phyloP scores from a whole-genome alignment of 2,797 vertebrate genomes.

The Aplochiton taeniatus region DNA sequence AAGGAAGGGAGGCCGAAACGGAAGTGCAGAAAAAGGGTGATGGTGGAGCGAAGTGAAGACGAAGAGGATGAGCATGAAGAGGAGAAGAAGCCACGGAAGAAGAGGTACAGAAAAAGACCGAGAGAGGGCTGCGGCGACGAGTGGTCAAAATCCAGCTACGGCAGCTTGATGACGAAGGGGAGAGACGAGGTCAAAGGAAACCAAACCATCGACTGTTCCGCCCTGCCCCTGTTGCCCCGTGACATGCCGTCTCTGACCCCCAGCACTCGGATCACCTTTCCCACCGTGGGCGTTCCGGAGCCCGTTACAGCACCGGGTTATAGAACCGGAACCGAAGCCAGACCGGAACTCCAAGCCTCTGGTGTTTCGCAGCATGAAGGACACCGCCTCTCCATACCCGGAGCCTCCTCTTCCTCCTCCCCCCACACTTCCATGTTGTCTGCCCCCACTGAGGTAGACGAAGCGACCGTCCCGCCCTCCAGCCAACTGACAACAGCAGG shows the following conservation, averaged over 20 bases:
- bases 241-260: too few species aligned
- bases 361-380: background rate
- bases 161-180: too few species aligned
- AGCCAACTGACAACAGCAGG: background rate
- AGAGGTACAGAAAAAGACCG: background rate
- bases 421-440: too few species aligned
- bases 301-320: background rate
- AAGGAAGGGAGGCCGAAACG: background rate
- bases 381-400: too few species aligned
- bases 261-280: background rate
- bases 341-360: background rate
- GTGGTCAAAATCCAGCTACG: background rate
- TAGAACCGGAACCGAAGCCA: background rate
- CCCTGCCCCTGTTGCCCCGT: too few species aligned
- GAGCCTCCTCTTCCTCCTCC: too few species aligned
- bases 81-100: background rate
- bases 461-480: background rate
- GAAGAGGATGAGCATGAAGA: background rate
- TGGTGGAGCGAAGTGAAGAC: background rate
- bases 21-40: background rate
- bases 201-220: too few species aligned
- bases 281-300: background rate
- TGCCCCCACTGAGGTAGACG: too few species aligned
- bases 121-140: background rate
- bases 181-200: too few species aligned